Base-by-base conservation (phyloP, 2,113 vertebrate genomes). In the Periophthalmodon schlosseri region DNA sequence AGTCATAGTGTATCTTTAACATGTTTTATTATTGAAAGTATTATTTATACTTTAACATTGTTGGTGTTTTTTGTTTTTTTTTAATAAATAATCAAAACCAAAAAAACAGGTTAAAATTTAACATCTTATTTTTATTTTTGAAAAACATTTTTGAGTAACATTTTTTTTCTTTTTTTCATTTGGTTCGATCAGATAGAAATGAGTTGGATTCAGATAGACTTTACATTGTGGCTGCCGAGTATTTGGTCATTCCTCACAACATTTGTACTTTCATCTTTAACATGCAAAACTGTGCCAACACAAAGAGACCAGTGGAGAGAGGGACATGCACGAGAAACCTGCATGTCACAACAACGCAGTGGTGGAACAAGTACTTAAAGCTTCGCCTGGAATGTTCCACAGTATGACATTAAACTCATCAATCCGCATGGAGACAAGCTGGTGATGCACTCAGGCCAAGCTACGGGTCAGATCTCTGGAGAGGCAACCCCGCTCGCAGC, bases 181-280 rank as follows among this genome's bases (percentile, higher is more conserved):
- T 85, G 83, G 87, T 92, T 84, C 68, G 57, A 84, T 79, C 68
- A 77, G 69, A 86, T 56, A 90, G 80, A 61, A 82, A 86, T 33
- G 11, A 75, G 16, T 54, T 81, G 34, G 13, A 79, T 79, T 84
- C 80, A 57, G 75, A 86, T 69, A 88, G 63, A 87, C 73, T 78
- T 75, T 80, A 84, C 77, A 78, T 76, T 82, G 79, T 80, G 76
- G 85, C 75, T 74, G 61, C 77, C 61, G 84, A 87, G 89, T 81
- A 90, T 89, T 90, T 89, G 87, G 87, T 90, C 84, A 83, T 88
- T 77, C 86, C 88, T 81, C 60, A 63, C 67, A 77, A 77, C 68
- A 80, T 78, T 80, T 75, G 63, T 75, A 75, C 73, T 68, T 78
- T 83, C 78, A 68, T 77, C 84, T 70, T 78, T 83, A 86, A 75